A percentile compares a stretch with the other conserved stretches of the same genome.
phyloP scores from a whole-genome alignment of 2,888 invertebrate species.

The Catocala sponsa region DNA sequence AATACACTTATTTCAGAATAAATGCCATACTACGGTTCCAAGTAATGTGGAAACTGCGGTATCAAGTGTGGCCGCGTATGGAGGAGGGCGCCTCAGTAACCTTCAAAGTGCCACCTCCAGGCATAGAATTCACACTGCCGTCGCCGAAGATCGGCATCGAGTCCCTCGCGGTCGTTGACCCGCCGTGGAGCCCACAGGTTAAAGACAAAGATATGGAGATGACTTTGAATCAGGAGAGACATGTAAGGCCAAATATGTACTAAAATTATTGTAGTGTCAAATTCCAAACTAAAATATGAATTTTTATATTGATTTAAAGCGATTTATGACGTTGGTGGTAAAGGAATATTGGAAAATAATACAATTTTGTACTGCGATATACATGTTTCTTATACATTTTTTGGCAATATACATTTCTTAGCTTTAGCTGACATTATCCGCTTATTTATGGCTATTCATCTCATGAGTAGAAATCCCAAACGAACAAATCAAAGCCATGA shows the following conservation, averaged over 20 bases:
- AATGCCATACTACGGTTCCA: slow-evolving; percentile 91
- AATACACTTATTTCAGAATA: slow-evolving; percentile 64
- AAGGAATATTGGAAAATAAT: slow-evolving; percentile 6
- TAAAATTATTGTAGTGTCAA: slow-evolving; percentile 19
- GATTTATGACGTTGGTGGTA: slow-evolving; percentile 12
- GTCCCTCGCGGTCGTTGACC: slow-evolving; percentile 97
- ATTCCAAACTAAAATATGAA: slow-evolving; percentile 11
- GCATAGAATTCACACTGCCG: slow-evolving; percentile 99
- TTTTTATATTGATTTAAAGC: slow-evolving; percentile 16
- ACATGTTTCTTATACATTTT: slow-evolving; percentile 30
- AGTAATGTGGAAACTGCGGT: slow-evolving; percentile 98
- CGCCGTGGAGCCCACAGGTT: slow-evolving; percentile 99
- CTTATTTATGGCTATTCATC: slow-evolving; percentile 11
- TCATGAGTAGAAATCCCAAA: not conserved
- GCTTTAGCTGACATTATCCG: slow-evolving; percentile 8
- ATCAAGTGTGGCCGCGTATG: slow-evolving; percentile 99
- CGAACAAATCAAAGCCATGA: not conserved
- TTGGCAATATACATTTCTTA: not conserved
- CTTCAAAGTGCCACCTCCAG: slow-evolving; percentile 99
- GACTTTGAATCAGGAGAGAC: slow-evolving; percentile 98
- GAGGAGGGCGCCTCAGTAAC: slow-evolving; percentile 98
- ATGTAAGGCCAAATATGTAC: slow-evolving; percentile 88
- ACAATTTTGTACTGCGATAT: slow-evolving; percentile 12
- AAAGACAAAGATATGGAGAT: slow-evolving; percentile 99
- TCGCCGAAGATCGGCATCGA: slow-evolving; percentile 99